A percentile compares a stretch with the other conserved stretches of the same genome.
phyloP scores from a whole-genome alignment of 2,888 invertebrate species.

The Caenorhabditis sp. region DNA sequence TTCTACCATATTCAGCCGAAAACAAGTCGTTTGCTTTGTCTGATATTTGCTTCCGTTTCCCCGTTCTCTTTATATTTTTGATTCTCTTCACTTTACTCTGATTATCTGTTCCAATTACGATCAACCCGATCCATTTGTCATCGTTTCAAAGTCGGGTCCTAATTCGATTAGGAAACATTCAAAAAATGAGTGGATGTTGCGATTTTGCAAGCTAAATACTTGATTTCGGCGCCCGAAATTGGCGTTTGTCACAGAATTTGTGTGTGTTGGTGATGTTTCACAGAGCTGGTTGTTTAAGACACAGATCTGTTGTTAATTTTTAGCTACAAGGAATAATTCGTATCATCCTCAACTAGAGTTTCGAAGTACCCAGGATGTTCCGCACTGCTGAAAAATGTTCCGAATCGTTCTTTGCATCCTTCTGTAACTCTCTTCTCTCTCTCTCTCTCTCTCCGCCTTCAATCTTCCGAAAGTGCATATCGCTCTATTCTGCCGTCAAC shows the following conservation, averaged over 20 bases:
- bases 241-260: background rate
- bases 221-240: background rate
- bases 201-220: conserved; percentile 25
- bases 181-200: conserved; percentile 33
- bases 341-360: no score
- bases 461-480: conserved; percentile 13
- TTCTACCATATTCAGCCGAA: background rate
- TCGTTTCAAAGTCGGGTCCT: background rate
- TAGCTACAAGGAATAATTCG: no score
- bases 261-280: conserved; percentile 1
- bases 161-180: conserved; percentile 18
- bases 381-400: background rate
- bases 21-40: conserved; percentile 24
- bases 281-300: background rate
- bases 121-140: conserved; percentile 25
- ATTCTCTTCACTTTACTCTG: background rate
- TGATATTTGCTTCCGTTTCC: conserved; percentile 12
- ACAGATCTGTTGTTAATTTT: no score
- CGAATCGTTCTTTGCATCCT: no score
- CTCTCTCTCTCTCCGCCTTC: background rate
- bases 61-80: conserved; percentile 12
- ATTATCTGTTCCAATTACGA: conserved; percentile 15
- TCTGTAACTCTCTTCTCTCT: background rate
- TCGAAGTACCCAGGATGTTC: background rate
- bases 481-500: conserved; percentile 1